Conservation (phyloP, 2,797 vertebrate species). For the Adrianichthys oophorus region DNA sequence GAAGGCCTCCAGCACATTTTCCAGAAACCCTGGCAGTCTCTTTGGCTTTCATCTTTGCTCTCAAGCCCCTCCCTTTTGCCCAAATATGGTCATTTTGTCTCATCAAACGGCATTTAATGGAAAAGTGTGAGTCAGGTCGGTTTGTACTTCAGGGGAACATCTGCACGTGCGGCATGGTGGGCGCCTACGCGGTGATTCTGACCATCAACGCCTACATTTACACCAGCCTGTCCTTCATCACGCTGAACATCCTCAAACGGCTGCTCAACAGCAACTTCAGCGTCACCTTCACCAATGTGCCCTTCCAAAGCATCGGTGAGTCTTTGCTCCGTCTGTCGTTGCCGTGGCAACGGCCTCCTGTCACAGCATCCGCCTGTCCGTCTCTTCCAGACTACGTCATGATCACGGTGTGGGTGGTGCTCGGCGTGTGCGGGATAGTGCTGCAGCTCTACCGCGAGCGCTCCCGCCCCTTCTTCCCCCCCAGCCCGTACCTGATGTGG, state of each 20-base stretch:
- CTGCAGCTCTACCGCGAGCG: slow-evolving; percentile 88
- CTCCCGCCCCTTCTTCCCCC: slow-evolving; percentile 82
- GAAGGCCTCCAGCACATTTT: too few species aligned
- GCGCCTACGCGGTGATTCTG: slow-evolving; percentile 84
- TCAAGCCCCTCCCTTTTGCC: too few species aligned
- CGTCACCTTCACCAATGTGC: slow-evolving; percentile 80
- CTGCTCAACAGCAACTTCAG: slow-evolving; percentile 84
- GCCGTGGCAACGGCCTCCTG: not conserved
- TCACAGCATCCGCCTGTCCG: not conserved
- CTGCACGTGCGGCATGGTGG: slow-evolving; percentile 81
- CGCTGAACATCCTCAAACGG: slow-evolving; percentile 88
- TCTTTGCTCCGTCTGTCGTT: not conserved
- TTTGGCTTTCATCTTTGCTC: too few species aligned
- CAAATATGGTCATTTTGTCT: too few species aligned
- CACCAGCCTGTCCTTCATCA: slow-evolving; percentile 91
- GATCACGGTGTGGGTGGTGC: slow-evolving; percentile 86
- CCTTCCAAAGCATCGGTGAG: slow-evolving; percentile 89
- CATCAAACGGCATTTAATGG: not conserved
- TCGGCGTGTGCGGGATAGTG: slow-evolving; percentile 80
- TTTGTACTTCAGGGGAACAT: slow-evolving; percentile 85
- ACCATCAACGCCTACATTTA: slow-evolving; percentile 84
- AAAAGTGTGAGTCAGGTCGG: too few species aligned
- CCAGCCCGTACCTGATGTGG: slow-evolving; percentile 92
- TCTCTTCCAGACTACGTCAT: slow-evolving; percentile 83
- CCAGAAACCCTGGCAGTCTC: too few species aligned